These are phyloP conservation scores for Kryptopterus vitreolus DNA, from an alignment of 2,797 vertebrate species.

Conservation along the genomic window DNA sequence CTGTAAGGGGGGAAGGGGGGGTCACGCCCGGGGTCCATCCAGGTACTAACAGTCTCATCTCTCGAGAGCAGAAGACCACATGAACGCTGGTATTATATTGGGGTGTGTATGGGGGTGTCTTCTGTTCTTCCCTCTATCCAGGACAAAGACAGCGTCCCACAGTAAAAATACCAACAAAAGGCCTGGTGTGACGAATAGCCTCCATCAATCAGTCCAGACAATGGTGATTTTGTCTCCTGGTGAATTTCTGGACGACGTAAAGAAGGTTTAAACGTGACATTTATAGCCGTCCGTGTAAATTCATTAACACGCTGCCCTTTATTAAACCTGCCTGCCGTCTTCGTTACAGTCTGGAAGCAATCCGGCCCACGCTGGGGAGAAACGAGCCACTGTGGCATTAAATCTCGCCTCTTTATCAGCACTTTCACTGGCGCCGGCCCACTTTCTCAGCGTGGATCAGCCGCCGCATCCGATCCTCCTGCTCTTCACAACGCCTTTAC, in stretches of 20 bases:
- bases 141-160: neutral
- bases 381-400: conserved; percentile 30
- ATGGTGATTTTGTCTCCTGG: conserved; percentile 22
- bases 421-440: conserved; percentile 10
- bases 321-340: conserved; percentile 49
- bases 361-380: conserved; percentile 19
- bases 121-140: neutral
- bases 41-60: too few species aligned
- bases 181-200: neutral
- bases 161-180: neutral
- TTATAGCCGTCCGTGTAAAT: conserved; percentile 35
- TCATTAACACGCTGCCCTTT: conserved; percentile 46
- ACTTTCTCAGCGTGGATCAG: conserved; percentile 3
- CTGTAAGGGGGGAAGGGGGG: too few species aligned
- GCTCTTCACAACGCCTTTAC: conserved; percentile 8
- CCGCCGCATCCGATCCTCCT: conserved; percentile 9
- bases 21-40: too few species aligned
- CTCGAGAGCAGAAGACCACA: neutral
- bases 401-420: conserved; percentile 31
- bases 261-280: conserved; percentile 48
- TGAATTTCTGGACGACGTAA: conserved; percentile 12
- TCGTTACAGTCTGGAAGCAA: conserved; percentile 30
- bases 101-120: neutral
- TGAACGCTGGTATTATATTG: too few species aligned
- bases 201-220: conserved; percentile 33